Base-by-base conservation (phyloP, 1,140 invertebrate species). In the Papilio polyxenes region DNA sequence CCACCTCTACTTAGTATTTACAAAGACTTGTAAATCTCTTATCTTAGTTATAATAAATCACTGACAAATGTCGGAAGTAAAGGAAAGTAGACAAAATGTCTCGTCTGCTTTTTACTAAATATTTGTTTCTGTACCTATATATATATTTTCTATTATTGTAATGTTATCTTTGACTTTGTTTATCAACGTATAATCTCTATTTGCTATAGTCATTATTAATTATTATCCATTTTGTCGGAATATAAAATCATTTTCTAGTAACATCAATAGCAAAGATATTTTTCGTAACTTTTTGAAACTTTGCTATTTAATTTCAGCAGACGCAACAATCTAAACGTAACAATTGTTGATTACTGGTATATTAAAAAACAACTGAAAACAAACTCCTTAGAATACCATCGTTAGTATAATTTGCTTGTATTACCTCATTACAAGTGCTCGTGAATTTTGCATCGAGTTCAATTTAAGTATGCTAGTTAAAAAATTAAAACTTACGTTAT, bases 401-500 rank as follows among this genome's bases (percentile, higher is more conserved):
- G 7, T 7, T 44, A 6, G 40, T 44, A 44, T 44, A 44, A 44
- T 44, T 44, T 44, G 40, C 7, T 44, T 6, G 40, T 31, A 31
- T 20, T 62, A 20, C n/a, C 9, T 17, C 15, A n/a, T 31, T 15
- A 40, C 11, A 72, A 72, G 6, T 72, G 37, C 65, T 17, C 17
- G 44, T 75, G 40, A 49, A 17, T 49, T n/a, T 17, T 48, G 10
- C 44, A 49, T n/a, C 9, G 44, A 49, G 6, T 75, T 49, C 44
- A 74, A 74, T 17, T 10, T 17, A 75, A 75, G 48, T 75, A 75
- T 49, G 48, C 40, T 20, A 75, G 74, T 75, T 75, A 75, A 77
- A 76, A 75, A 77, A 77, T 51, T 23, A 77, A 77, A 77, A 77
- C 49, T 77, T 56, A 77, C 23, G 75, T 49, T 77, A 4, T 9